A percentile compares a stretch with the other conserved stretches of the same genome.
Evolutionary conservation across 2,113 vertebrate genomes (phyloP).

Genomic region (Sakesphorus luctuosus): DNA sequence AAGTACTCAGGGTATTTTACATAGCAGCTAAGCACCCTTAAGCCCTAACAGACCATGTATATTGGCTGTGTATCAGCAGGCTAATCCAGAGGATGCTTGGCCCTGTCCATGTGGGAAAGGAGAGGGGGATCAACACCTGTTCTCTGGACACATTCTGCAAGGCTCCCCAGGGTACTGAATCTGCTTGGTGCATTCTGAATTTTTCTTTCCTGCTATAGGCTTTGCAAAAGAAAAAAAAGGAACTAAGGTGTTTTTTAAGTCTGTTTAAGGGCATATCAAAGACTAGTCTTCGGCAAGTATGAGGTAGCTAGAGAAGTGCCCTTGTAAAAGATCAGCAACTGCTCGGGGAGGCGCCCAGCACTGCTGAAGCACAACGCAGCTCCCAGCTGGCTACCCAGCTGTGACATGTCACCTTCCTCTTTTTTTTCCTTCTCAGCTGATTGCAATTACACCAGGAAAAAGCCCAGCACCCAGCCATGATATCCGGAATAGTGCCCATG

Average conservation of each 20-base stretch:
- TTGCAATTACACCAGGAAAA: background rate
- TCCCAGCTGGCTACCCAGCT: background rate
- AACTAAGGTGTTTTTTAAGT: background rate
- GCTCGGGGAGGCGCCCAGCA: background rate
- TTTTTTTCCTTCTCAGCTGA: slow-evolving; percentile 2
- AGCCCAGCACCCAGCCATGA: background rate
- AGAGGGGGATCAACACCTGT: slow-evolving; percentile 3
- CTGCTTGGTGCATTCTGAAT: background rate
- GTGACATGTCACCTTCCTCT: background rate
- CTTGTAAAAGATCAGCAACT: background rate
- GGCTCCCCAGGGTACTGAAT: fast-evolving
- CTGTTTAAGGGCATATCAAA: background rate
- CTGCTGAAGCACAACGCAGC: fast-evolving
- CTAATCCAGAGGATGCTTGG: slow-evolving; percentile 49
- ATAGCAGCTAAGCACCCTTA: slow-evolving; percentile 51
- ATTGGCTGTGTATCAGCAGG: slow-evolving; percentile 34
- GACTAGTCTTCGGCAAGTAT: background rate
- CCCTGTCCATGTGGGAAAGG: background rate
- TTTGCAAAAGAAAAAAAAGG: background rate
- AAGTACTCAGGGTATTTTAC: slow-evolving; percentile 45
- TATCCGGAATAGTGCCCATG: background rate
- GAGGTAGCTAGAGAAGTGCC: background rate
- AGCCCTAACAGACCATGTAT: slow-evolving; percentile 14
- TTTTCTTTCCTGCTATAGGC: background rate
- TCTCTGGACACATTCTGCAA: background rate